Percentiles rank a stretch among this genome's conserved stretches.
Conservation (phyloP, 2,113 vertebrate species). For the Psittacus erithacus region DNA sequence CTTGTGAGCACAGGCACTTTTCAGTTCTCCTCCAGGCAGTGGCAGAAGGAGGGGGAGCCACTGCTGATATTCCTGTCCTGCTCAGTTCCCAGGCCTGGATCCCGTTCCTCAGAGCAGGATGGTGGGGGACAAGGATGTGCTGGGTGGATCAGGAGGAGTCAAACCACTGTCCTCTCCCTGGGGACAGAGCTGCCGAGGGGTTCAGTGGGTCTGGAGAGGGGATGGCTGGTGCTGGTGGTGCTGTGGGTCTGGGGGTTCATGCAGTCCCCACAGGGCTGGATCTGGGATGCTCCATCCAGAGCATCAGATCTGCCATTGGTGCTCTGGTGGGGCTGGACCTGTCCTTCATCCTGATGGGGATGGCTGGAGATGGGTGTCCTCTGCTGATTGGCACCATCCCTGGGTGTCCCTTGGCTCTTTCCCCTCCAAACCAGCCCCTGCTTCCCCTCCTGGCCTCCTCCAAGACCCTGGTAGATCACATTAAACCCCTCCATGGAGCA, state of each 20-base stretch:
- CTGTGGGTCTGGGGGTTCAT: background rate
- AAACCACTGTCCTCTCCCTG: background rate
- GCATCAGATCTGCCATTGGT: fast-evolving
- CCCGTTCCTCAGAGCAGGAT: background rate
- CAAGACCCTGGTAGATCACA: background rate
- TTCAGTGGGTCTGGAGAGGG: background rate
- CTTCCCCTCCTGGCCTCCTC: background rate
- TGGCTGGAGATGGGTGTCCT: background rate
- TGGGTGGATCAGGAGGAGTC: background rate
- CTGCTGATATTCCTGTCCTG: background rate
- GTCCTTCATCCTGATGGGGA: background rate
- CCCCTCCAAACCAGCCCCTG: background rate
- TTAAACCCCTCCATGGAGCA: background rate
- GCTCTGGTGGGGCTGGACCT: background rate
- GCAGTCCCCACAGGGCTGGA: background rate
- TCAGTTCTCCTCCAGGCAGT: background rate
- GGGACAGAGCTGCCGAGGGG: background rate
- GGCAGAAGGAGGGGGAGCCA: background rate
- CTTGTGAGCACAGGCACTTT: constrained; percentile 41
- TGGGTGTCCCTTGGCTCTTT: background rate
- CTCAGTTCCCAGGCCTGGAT: background rate
- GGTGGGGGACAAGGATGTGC: background rate
- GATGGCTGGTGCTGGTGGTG: background rate
- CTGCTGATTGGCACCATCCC: background rate
- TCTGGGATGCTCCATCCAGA: background rate